phyloP scores from a whole-genome alignment of 2,888 invertebrate species.

The Apotomis betuletana region DNA sequence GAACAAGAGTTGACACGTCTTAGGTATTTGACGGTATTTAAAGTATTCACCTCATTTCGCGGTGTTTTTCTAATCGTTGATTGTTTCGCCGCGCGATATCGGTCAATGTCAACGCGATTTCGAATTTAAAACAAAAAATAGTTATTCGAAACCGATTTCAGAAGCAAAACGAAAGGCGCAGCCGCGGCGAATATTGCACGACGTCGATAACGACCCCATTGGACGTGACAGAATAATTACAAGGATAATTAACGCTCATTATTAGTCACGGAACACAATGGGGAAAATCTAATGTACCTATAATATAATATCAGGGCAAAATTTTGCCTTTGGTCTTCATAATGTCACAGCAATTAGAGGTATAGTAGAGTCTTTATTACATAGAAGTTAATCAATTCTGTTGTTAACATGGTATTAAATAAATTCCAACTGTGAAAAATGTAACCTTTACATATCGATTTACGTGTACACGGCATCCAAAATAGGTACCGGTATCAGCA shows the following conservation, averaged over 20 bases:
- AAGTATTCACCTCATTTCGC: slow-evolving; percentile 48
- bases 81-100: slow-evolving; percentile 73
- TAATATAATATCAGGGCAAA: slow-evolving; percentile 12
- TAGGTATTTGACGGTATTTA: slow-evolving; percentile 40
- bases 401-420: background rate
- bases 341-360: background rate
- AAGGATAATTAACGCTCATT: slow-evolving; percentile 43
- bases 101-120: slow-evolving; percentile 77
- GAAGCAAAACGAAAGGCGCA: slow-evolving; percentile 46
- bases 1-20: slow-evolving; percentile 23
- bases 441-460: slow-evolving; percentile 9
- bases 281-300: slow-evolving; percentile 25
- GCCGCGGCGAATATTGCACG: slow-evolving; percentile 36
- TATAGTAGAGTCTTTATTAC: background rate
- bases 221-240: slow-evolving; percentile 39
- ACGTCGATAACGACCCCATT: slow-evolving; percentile 26
- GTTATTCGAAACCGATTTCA: slow-evolving; percentile 48
- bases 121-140: slow-evolving; percentile 60
- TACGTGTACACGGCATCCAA: slow-evolving; percentile 20
- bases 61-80: slow-evolving; percentile 51
- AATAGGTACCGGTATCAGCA: slow-evolving; percentile 36
- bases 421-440: slow-evolving; percentile 4
- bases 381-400: background rate
- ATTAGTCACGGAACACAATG: slow-evolving; percentile 41
- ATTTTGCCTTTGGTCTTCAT: background rate